Percentiles rank a stretch among this genome's conserved stretches.
These are phyloP conservation scores for Pseudeuparius sepicola DNA, from an alignment of 2,888 invertebrate species.

Conservation along the genomic window DNA sequence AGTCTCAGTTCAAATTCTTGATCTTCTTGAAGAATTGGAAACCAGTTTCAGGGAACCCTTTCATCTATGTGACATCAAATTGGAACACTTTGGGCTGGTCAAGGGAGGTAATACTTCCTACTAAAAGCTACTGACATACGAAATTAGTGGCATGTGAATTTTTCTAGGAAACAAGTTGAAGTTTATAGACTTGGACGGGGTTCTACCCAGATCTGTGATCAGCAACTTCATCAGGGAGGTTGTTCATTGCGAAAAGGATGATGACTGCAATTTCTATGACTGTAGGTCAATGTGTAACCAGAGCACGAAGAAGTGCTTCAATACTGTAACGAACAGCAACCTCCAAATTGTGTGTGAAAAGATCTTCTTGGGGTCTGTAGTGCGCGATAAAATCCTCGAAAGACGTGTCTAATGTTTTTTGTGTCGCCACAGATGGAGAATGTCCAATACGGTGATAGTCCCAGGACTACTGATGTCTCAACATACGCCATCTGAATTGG, in stretches of 20 bases:
- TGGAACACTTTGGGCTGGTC: conserved; percentile 52
- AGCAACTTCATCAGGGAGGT: conserved; percentile 40
- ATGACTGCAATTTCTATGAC: conserved; percentile 58
- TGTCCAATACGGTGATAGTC: conserved; percentile 49
- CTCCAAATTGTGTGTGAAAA: conserved; percentile 57
- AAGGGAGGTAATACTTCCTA: no score
- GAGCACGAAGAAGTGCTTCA: conserved; percentile 43
- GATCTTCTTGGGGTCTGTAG: conserved; percentile 45
- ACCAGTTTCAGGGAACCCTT: conserved; percentile 49
- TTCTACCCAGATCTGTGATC: conserved; percentile 47
- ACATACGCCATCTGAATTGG: conserved; percentile 47
- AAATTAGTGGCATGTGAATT: no score
- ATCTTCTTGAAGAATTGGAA: conserved; percentile 50
- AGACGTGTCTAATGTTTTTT: no score
- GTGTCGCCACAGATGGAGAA: conserved; percentile 52
- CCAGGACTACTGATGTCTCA: conserved; percentile 52
- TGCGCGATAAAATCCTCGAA: no score
- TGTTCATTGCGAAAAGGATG: conserved; percentile 44
- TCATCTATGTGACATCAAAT: conserved; percentile 58
- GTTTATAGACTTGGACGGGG: conserved; percentile 54
- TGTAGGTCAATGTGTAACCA: conserved; percentile 53
- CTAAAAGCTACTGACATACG: no score
- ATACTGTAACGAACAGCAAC: conserved; percentile 52
- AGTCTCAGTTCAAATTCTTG: conserved; percentile 50
- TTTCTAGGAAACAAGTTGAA: conserved; percentile 46